These are phyloP conservation scores for Aramus guarauna DNA, from an alignment of 2,113 vertebrate species.

Conservation along the genomic window DNA sequence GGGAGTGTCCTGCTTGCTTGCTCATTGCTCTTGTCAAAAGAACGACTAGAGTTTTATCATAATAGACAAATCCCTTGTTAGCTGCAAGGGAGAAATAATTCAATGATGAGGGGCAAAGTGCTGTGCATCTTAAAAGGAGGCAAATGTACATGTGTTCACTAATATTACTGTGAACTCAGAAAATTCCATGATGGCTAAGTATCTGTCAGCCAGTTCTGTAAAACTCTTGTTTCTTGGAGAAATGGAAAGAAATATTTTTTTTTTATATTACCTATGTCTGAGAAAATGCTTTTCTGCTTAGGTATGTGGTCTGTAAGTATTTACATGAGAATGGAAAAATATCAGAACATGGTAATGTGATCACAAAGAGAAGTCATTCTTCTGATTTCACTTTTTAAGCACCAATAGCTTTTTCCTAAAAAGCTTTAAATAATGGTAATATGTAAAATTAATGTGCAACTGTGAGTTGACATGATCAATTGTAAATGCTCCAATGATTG, in stretches of 20 bases:
- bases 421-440: background rate
- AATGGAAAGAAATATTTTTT: background rate
- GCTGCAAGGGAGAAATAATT: conserved; percentile 55
- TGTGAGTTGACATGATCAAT: background rate
- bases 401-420: background rate
- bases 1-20: conserved; percentile 64
- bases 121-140: background rate
- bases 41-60: conserved; percentile 23
- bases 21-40: conserved; percentile 54
- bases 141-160: background rate
- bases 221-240: background rate
- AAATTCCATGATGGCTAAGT: background rate
- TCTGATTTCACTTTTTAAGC: background rate
- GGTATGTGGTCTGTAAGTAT: background rate
- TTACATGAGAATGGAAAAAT: background rate
- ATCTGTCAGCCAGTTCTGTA: background rate
- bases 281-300: background rate
- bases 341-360: background rate
- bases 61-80: conserved; percentile 62
- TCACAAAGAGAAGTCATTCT: background rate
- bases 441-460: background rate
- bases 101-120: conserved; percentile 66
- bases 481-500: background rate
- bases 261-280: background rate
- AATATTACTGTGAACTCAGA: background rate